phyloP scores from a whole-genome alignment of 2,888 invertebrate genomes.

The Metalampra italica region DNA sequence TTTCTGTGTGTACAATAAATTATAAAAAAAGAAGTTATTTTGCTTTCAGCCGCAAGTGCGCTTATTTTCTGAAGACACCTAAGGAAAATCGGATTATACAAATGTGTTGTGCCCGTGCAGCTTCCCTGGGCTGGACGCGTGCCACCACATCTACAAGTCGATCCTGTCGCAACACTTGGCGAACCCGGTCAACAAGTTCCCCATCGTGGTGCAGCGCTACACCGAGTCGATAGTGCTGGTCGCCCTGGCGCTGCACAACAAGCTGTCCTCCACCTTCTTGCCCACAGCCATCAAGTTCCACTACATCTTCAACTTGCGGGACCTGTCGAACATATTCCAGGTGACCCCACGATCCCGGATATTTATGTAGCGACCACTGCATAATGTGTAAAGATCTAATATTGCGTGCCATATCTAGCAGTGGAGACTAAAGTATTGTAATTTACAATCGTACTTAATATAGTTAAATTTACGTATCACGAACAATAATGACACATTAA shows the following conservation, averaged over 20 bases:
- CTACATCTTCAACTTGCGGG: conserved; percentile 94
- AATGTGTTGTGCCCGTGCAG: conserved; percentile 69
- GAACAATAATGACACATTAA: no score
- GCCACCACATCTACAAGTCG: conserved; percentile 89
- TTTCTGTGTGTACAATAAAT: no score
- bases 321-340: conserved; percentile 96
- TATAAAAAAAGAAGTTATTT: no score
- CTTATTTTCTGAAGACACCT: no score
- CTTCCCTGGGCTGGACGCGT: conserved; percentile 90
- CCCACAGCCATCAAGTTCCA: conserved; percentile 97
- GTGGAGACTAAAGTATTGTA: no score
- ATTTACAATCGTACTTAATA: no score
- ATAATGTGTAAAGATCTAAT: no score
- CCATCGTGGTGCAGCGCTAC: conserved; percentile 75
- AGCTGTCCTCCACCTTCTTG: conserved; percentile 86
- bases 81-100: no score
- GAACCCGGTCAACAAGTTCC: conserved; percentile 83
- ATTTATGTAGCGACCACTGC: no score
- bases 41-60: no score
- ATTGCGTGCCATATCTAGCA: no score
- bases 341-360: conserved; percentile 57
- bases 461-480: no score
- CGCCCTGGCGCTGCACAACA: conserved; percentile 87
- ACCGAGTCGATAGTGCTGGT: conserved; percentile 81
- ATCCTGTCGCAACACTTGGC: conserved; percentile 88